These are phyloP conservation scores for Eudemis profundana DNA, from an alignment of 2,888 invertebrate genomes.

Conservation along the genomic window DNA sequence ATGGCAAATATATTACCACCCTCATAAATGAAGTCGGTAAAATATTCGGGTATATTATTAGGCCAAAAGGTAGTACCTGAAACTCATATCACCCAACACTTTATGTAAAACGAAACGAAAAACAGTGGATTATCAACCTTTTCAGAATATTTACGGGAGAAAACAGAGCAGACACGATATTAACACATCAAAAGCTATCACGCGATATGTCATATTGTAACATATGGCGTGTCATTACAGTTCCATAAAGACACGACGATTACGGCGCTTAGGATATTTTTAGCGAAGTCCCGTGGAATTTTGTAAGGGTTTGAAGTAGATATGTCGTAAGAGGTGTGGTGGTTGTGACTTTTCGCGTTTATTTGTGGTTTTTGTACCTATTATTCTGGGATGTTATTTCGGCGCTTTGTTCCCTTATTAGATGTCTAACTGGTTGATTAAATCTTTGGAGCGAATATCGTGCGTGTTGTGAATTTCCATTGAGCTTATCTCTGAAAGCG, in stretches of 20 bases:
- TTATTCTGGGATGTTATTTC: slow-evolving; percentile 35
- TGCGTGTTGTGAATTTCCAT: slow-evolving; percentile 32
- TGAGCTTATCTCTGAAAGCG: slow-evolving; percentile 6
- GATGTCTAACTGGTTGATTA: slow-evolving; percentile 44
- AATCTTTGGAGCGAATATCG: slow-evolving; percentile 37
- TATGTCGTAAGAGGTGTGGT: slow-evolving; percentile 11
- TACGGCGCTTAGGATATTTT: background rate
- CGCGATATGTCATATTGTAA: slow-evolving; percentile 45
- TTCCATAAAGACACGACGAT: slow-evolving; percentile 8
- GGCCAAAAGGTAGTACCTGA: no score
- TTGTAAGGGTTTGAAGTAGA: background rate
- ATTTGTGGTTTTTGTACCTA: slow-evolving; percentile 16
- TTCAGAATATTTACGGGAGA: slow-evolving; percentile 36
- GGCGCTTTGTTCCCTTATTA: slow-evolving; percentile 43
- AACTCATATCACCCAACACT: background rate
- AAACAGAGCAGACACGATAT: slow-evolving; percentile 43
- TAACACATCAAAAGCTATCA: slow-evolving; percentile 48
- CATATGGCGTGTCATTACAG: slow-evolving; percentile 19
- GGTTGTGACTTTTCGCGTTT: slow-evolving; percentile 1
- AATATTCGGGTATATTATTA: no score
- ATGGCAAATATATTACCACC: no score
- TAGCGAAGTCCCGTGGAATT: background rate
- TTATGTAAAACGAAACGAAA: slow-evolving; percentile 17
- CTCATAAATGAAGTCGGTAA: no score
- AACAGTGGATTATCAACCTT: slow-evolving; percentile 29